phyloP scores from a whole-genome alignment of 1,140 invertebrate species.

The Drosophila quadrilineata region DNA sequence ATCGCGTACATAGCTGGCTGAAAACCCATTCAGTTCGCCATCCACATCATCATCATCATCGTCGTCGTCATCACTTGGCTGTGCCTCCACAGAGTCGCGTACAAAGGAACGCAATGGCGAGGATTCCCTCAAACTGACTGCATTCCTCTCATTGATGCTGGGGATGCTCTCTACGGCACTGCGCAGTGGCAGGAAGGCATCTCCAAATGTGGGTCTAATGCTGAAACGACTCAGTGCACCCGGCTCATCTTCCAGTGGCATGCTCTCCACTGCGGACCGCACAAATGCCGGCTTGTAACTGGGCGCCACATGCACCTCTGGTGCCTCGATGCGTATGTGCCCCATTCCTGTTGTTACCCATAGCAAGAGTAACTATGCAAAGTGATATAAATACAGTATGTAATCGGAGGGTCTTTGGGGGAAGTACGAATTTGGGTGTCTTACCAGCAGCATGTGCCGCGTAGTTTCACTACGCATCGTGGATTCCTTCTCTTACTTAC shows the following conservation, averaged over 20 bases:
- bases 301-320: slow-evolving; percentile 51
- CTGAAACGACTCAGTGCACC: slow-evolving; percentile 44
- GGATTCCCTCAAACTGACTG: slow-evolving; percentile 34
- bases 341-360: slow-evolving; percentile 14
- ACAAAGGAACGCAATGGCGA: slow-evolving; percentile 72
- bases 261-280: slow-evolving; percentile 83
- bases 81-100: slow-evolving; percentile 85
- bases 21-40: not conserved
- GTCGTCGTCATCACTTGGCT: slow-evolving; percentile 77
- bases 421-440: slow-evolving; percentile 4
- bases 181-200: slow-evolving; percentile 82
- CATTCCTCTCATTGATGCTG: slow-evolving; percentile 54
- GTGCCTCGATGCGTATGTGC: slow-evolving; percentile 68
- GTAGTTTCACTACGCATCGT: slow-evolving; percentile 47
- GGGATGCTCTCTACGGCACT: slow-evolving; percentile 84
- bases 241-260: slow-evolving; percentile 61
- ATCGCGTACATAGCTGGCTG: slow-evolving; percentile 24
- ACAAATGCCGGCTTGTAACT: slow-evolving; percentile 81
- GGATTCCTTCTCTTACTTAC: not conserved
- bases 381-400: not conserved
- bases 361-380: slow-evolving; percentile 35
- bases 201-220: slow-evolving; percentile 53
- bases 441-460: slow-evolving; percentile 50
- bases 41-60: slow-evolving; percentile 22
- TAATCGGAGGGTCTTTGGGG: not conserved